A percentile compares a stretch with the other conserved stretches of the same genome.
These are phyloP conservation scores for Pseudochirops corinnae DNA, from an alignment of 2,797 vertebrate genomes.

Conservation along the genomic window DNA sequence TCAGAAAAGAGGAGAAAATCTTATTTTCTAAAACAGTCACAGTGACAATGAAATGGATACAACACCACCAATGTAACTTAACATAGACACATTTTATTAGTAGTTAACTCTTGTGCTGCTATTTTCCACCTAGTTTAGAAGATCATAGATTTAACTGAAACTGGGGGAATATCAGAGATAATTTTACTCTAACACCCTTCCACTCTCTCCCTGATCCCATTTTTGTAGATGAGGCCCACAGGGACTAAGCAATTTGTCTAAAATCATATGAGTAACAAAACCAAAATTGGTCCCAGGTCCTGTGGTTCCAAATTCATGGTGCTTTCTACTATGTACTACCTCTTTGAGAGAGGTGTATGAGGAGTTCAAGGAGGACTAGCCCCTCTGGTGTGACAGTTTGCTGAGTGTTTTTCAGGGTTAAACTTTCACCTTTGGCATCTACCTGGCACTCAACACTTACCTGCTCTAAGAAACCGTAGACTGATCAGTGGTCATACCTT, in stretches of 20 bases:
- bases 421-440: neutral
- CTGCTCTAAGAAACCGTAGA: neutral
- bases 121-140: neutral
- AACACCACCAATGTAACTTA: neutral
- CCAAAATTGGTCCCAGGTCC: neutral
- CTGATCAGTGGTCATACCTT: too few relatives aligned
- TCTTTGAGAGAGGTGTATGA: neutral
- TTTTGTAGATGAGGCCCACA: neutral
- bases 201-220: neutral
- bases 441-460: neutral
- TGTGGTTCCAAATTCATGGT: neutral
- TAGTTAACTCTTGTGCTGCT: neutral
- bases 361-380: neutral
- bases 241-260: neutral
- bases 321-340: too few relatives aligned
- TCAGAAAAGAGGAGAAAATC: neutral
- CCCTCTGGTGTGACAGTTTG: neutral
- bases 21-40: neutral
- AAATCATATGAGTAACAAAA: neutral
- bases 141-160: neutral
- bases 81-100: neutral
- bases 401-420: neutral
- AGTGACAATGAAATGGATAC: neutral
- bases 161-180: neutral
- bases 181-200: neutral